phyloP scores from a whole-genome alignment of 1,140 invertebrate genomes.

The Diploscapter pachys region DNA sequence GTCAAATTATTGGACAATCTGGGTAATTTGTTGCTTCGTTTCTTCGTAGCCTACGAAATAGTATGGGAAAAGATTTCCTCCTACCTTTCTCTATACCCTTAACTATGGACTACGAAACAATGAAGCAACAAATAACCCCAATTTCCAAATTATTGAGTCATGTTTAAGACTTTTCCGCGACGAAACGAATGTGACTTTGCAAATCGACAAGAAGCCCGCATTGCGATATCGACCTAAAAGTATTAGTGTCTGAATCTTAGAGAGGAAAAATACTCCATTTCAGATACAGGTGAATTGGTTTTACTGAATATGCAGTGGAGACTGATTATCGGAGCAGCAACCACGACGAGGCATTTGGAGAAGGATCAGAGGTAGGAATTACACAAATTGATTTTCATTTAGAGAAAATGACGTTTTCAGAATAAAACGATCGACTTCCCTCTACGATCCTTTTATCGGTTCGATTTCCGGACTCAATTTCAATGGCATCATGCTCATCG shows the following conservation, averaged over 20 bases:
- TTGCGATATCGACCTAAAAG: conserved; percentile 41
- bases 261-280: conserved; percentile 21
- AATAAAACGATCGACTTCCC: conserved; percentile 11
- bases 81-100: no score
- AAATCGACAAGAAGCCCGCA: conserved; percentile 43
- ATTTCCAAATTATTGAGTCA: no score
- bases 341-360: conserved; percentile 41
- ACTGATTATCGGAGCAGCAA: conserved; percentile 44
- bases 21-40: no score
- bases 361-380: conserved; percentile 1
- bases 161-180: conserved; percentile 21
- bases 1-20: no score
- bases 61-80: no score
- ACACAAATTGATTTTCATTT: not conserved
- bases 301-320: conserved; percentile 49
- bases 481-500: conserved; percentile 47
- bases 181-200: conserved; percentile 44
- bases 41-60: no score
- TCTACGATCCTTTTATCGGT: conserved; percentile 50
- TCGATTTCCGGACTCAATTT: conserved; percentile 51
- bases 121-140: no score
- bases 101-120: no score
- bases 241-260: conserved; percentile 13
- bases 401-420: conserved; percentile 13
- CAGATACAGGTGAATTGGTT: conserved; percentile 43